These are phyloP conservation scores for Mormyrops boulengeri DNA, from an alignment of 2,797 vertebrate genomes.

Conservation along the genomic window DNA sequence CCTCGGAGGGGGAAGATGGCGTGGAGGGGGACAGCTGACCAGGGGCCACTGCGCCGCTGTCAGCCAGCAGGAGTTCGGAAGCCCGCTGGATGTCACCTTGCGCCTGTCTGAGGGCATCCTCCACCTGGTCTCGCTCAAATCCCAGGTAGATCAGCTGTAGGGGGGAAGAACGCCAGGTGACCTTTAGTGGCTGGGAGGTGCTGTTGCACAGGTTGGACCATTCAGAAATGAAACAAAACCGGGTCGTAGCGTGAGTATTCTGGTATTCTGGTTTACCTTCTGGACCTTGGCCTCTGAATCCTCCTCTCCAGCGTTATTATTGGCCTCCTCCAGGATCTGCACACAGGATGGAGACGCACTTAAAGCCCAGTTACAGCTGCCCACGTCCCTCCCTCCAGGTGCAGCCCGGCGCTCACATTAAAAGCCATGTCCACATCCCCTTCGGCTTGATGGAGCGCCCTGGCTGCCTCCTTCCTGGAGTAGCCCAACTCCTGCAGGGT, in stretches of 20 bases:
- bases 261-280: conserved; percentile 41
- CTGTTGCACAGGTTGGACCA: not conserved
- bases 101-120: conserved; percentile 64
- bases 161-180: not conserved
- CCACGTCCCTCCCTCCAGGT: not conserved
- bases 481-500: conserved; percentile 72
- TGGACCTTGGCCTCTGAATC: conserved; percentile 36
- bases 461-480: conserved; percentile 62
- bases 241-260: not conserved
- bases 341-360: not conserved
- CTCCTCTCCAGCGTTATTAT: conserved; percentile 27
- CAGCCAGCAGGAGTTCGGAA: conserved; percentile 72
- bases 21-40: conserved; percentile 49
- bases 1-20: conserved; percentile 48
- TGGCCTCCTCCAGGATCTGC: conserved; percentile 50
- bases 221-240: not conserved
- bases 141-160: conserved; percentile 76
- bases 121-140: conserved; percentile 59
- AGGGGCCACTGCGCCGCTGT: conserved; percentile 66
- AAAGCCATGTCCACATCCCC: conserved; percentile 75
- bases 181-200: not conserved
- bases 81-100: conserved; percentile 74
- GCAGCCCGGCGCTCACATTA: conserved; percentile 47
- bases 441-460: conserved; percentile 65
- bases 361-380: not conserved